Evolutionary conservation across 2,888 invertebrate genomes (phyloP).

Genomic region (Barypeithes pellucidus): DNA sequence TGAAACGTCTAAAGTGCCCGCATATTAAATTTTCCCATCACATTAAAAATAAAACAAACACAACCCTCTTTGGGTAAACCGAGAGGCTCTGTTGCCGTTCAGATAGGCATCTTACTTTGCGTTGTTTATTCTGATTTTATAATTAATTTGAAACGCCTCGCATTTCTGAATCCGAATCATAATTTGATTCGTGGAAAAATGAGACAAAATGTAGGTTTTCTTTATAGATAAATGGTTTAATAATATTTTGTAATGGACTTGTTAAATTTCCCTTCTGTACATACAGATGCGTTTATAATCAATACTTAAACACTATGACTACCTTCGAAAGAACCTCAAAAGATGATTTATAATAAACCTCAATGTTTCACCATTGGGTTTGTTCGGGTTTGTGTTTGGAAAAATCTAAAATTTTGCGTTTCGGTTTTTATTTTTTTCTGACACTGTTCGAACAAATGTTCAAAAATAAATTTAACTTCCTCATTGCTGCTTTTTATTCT

Average conservation of each 20-base stretch:
- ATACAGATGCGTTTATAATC: background rate
- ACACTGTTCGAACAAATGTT: too few relatives aligned
- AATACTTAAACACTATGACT: background rate
- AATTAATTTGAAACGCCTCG: constrained; percentile 9
- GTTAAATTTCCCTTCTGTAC: background rate
- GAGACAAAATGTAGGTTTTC: background rate
- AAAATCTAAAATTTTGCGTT: too few relatives aligned
- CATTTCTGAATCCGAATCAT: constrained; percentile 18
- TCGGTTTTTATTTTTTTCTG: too few relatives aligned
- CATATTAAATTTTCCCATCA: constrained; percentile 14
- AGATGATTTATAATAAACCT: too few relatives aligned
- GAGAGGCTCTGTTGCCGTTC: background rate
- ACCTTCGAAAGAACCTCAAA: too few relatives aligned
- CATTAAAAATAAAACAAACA: constrained; percentile 8
- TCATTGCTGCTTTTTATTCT: too few relatives aligned
- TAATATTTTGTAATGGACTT: background rate
- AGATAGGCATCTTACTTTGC: constrained; percentile 11
- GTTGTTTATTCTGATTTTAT: constrained; percentile 11
- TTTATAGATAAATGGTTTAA: background rate
- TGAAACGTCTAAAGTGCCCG: constrained; percentile 17
- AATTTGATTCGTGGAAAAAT: constrained; percentile 1
- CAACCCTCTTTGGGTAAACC: constrained; percentile 10
- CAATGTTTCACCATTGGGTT: too few relatives aligned
- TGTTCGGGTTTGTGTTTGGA: too few relatives aligned
- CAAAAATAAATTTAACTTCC: too few relatives aligned